Base-by-base conservation (phyloP, 2,113 vertebrate species). In the Ornithorhynchus anatinus region DNA sequence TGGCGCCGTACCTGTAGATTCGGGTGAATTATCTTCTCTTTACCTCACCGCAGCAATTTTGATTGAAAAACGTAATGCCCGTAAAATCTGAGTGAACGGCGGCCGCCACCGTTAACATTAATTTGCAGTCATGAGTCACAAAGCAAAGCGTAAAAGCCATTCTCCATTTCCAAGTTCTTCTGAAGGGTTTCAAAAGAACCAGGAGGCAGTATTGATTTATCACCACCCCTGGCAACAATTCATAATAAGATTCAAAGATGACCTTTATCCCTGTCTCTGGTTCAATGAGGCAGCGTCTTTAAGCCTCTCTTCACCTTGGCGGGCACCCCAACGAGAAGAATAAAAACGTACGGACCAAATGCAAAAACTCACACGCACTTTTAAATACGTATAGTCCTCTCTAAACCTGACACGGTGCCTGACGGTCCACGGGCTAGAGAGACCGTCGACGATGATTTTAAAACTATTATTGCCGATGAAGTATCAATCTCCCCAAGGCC, bases 1-100 rank as follows among this genome's bases (percentile, higher is more conserved):
- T n/a, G n/a, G n/a, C n/a, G n/a, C n/a, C n/a, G 22, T 65, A 76
- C 75, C 58, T 77, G 82, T 68, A 59, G 74, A 62, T 75, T 51
- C 59, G 39, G 43, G 59, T 31, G 64, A 58, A 48, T 7, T 35
- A 29, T 0, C 60, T n/a, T n/a, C 17, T 40, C 40, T 37, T 72
- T 7, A 68, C 32, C 35, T 27, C n/a, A n/a, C n/a, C 40, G 23
- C n/a, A 61, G 56, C 4, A 56, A 7, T 2, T 51, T 14, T 66
- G 65, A 19, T 14, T 6, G 13, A 14, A 50, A 3, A 72, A 75
- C 53, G 52, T 36, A 17, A 31, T 20, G 39, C 16, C 13, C 8
- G 37, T 40, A 25, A 22, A 8, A 57, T 23, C 5, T 42, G 32
- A 59, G 42, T 9, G 20, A 20, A 58, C 35, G 51, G 15, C 2